Conservation (phyloP, 1,140 invertebrate species). For the Cydia fagiglandana region DNA sequence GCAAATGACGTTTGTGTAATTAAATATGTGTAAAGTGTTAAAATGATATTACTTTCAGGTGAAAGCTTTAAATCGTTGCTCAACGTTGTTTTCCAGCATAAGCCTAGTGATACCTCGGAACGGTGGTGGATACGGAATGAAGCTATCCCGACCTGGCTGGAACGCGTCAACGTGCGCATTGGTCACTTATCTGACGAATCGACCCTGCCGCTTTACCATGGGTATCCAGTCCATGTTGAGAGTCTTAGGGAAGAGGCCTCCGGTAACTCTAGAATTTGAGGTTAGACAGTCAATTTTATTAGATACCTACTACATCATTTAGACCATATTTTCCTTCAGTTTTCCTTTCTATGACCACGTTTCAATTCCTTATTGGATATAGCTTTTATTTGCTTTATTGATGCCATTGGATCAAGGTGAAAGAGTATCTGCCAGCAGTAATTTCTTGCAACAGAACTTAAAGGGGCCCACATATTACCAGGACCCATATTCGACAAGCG, state of each 20-base stretch:
- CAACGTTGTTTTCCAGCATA: slow-evolving; percentile 68
- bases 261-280: slow-evolving; percentile 81
- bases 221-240: slow-evolving; percentile 83
- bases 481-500: no score
- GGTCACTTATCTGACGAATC: slow-evolving; percentile 79
- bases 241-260: slow-evolving; percentile 81
- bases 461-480: no score
- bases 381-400: no score
- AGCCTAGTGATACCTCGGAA: slow-evolving; percentile 80
- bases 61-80: no score
- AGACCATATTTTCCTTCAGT: not conserved
- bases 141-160: slow-evolving; percentile 78
- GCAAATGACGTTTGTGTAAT: no score
- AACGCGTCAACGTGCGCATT: slow-evolving; percentile 80
- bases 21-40: no score
- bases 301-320: not conserved
- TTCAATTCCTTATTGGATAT: no score
- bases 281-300: slow-evolving; percentile 50
- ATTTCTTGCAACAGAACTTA: no score
- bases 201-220: slow-evolving; percentile 82
- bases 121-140: slow-evolving; percentile 82
- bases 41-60: no score
- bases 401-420: no score
- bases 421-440: no score
- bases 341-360: no score